phyloP scores from a whole-genome alignment of 1,140 invertebrate genomes.

The Calliopsis andreniformis region DNA sequence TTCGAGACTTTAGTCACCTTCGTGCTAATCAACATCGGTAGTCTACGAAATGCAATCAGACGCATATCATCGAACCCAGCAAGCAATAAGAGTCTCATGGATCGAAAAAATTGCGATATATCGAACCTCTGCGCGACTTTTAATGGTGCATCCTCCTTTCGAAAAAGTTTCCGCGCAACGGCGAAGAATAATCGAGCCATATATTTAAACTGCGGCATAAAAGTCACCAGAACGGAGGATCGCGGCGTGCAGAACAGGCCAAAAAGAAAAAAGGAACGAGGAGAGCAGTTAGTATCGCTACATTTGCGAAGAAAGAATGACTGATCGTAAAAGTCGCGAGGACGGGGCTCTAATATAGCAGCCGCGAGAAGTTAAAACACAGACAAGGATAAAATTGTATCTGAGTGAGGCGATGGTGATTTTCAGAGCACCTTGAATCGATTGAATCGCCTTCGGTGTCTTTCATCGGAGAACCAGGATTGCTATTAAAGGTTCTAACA shows the following conservation, averaged over 20 bases:
- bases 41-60: too few relatives aligned
- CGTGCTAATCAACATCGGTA: too few relatives aligned
- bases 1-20: too few relatives aligned
- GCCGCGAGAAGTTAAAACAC: conserved; percentile 2
- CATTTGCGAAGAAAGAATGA: conserved; percentile 64
- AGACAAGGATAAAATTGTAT: conserved; percentile 20
- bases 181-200: conserved; percentile 63
- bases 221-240: conserved; percentile 30
- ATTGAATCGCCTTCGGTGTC: background rate
- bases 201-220: conserved; percentile 60
- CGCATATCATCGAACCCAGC: too few relatives aligned
- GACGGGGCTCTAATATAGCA: conserved; percentile 47
- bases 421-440: background rate
- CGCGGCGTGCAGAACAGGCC: background rate
- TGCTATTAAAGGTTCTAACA: too few relatives aligned
- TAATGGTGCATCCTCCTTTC: conserved; percentile 53
- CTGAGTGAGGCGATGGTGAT: conserved; percentile 27
- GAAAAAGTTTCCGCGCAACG: conserved; percentile 57
- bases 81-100: too few relatives aligned
- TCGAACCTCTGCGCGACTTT: conserved; percentile 11
- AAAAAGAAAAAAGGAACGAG: conserved; percentile 24
- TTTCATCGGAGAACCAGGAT: background rate
- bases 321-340: conserved; percentile 61
- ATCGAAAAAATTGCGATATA: conserved; percentile 1
- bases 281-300: conserved; percentile 66